Evolutionary conservation across 2,888 invertebrate genomes (phyloP).

Genomic region (Lochmaea capreae): DNA sequence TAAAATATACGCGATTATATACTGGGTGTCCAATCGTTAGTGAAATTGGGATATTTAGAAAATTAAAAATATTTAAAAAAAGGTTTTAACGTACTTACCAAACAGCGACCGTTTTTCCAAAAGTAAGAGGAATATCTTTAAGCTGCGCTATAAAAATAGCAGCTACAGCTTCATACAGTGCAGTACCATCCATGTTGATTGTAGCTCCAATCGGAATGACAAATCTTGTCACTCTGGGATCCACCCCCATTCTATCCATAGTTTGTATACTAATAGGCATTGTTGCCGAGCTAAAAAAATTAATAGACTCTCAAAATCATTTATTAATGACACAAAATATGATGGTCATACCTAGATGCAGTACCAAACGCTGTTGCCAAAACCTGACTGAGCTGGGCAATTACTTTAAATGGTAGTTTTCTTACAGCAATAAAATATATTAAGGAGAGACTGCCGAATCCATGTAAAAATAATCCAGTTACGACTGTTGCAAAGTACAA

Average conservation of each 20-base stretch:
- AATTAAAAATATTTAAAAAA: too few species aligned
- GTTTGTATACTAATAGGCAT: conserved; percentile 84
- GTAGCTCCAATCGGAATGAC: conserved; percentile 98
- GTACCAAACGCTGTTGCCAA: conserved; percentile 97
- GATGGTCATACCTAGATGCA: conserved; percentile 79
- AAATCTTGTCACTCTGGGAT: conserved; percentile 91
- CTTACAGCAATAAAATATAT: conserved; percentile 87
- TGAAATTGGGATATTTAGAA: too few species aligned
- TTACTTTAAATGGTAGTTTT: conserved; percentile 84
- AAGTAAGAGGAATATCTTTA: conserved; percentile 81
- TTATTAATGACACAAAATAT: neutral
- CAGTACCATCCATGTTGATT: conserved; percentile 98
- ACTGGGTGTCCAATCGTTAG: too few species aligned
- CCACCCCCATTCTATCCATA: conserved; percentile 91
- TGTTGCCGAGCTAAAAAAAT: conserved; percentile 81
- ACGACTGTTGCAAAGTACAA: conserved; percentile 94
- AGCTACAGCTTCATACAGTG: conserved; percentile 97
- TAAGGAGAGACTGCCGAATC: conserved; percentile 88
- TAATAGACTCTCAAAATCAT: neutral
- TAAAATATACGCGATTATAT: conserved; percentile 9
- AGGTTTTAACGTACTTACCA: conserved; percentile 71
- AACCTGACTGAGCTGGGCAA: conserved; percentile 89
- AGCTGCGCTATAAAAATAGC: conserved; percentile 98
- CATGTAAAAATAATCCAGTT: conserved; percentile 91
- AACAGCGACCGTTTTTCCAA: conserved; percentile 91